Evolutionary conservation across 2,797 vertebrate genomes (phyloP).

Genomic region (Heteromormyrus szaboi): DNA sequence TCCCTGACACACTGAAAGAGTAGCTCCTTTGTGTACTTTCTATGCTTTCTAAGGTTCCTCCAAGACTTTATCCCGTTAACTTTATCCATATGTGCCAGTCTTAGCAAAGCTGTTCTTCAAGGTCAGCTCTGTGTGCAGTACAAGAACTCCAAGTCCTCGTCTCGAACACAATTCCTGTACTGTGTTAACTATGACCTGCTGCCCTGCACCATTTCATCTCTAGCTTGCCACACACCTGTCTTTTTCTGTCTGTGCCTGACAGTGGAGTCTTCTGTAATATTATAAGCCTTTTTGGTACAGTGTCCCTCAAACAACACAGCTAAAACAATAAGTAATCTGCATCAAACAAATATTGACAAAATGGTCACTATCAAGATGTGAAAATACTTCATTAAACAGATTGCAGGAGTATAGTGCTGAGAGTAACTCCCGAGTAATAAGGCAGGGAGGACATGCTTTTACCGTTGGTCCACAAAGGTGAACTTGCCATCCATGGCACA

Average conservation of each 20-base stretch:
- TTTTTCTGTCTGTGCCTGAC: background rate
- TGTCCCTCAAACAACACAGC: background rate
- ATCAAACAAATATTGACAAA: background rate
- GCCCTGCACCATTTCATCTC: background rate
- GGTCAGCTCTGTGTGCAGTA: background rate
- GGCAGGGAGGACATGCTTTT: constrained; percentile 17
- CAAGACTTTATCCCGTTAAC: background rate
- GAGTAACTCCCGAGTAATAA: background rate
- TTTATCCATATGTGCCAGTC: background rate
- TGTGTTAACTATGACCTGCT: background rate
- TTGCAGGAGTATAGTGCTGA: background rate
- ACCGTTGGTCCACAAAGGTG: constrained; percentile 94
- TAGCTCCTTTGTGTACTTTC: background rate
- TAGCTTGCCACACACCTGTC: background rate
- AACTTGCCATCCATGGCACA: constrained; percentile 92
- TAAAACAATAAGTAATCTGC: background rate
- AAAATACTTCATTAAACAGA: background rate
- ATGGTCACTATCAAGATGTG: background rate
- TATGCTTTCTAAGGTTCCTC: background rate
- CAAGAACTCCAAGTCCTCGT: background rate
- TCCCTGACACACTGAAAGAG: background rate
- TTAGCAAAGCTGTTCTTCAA: background rate
- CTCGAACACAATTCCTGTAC: background rate
- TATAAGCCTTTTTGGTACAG: background rate
- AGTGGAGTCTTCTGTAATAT: background rate